Percentiles rank a stretch among this genome's conserved stretches.
Conservation (phyloP, 2,888 invertebrate genomes). For the Beris chalybata region DNA sequence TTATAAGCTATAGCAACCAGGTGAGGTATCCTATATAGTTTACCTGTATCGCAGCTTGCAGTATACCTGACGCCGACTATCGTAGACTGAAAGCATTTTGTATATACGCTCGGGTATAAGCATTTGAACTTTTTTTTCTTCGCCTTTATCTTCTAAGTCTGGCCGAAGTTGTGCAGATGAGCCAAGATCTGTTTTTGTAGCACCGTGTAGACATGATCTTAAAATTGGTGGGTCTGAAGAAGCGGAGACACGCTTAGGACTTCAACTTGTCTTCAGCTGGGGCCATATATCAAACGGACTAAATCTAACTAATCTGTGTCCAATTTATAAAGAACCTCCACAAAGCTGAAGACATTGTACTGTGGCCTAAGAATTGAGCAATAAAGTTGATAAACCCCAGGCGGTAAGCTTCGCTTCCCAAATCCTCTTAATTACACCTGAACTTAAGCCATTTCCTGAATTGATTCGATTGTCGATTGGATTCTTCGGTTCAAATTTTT, state of each 20-base stretch:
- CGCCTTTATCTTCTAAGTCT: too few species aligned
- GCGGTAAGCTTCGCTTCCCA: neutral
- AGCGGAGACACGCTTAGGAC: too few species aligned
- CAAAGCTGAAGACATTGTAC: too few species aligned
- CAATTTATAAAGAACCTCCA: too few species aligned
- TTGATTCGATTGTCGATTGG: slow-evolving; percentile 26
- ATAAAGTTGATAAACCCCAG: slow-evolving; percentile 15
- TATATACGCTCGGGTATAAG: slow-evolving; percentile 22
- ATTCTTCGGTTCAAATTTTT: neutral
- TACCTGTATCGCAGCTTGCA: neutral
- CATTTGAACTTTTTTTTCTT: slow-evolving; percentile 32
- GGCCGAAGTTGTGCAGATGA: too few species aligned
- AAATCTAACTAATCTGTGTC: too few species aligned
- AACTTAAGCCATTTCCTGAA: slow-evolving; percentile 29
- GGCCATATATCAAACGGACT: too few species aligned
- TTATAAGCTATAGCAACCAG: slow-evolving; percentile 6
- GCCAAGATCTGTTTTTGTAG: too few species aligned
- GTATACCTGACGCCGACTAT: neutral
- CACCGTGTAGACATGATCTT: too few species aligned
- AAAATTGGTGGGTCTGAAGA: too few species aligned
- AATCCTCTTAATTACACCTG: slow-evolving; percentile 28
- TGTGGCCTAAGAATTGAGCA: too few species aligned
- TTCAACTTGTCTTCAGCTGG: too few species aligned
- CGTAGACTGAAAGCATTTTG: slow-evolving; percentile 20
- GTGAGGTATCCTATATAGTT: neutral